phyloP scores from a whole-genome alignment of 2,113 vertebrate species.

The Osmerus eperlanus region DNA sequence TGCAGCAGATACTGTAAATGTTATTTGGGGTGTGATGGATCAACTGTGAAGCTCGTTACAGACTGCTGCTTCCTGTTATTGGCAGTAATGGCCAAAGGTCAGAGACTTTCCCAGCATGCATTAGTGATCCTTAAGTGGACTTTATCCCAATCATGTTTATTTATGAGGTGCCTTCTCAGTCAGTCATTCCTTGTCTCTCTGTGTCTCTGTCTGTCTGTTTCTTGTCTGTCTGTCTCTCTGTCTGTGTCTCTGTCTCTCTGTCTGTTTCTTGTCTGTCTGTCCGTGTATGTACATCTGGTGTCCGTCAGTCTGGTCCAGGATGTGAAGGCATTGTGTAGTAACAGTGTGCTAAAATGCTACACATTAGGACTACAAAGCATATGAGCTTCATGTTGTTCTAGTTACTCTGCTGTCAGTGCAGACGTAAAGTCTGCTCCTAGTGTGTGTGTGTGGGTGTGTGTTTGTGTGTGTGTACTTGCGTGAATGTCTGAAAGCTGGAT shows the following conservation, averaged over 20 bases:
- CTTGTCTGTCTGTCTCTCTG: not conserved
- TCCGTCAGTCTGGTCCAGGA: not conserved
- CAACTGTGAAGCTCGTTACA: not conserved
- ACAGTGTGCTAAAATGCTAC: not conserved
- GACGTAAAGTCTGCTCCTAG: not conserved
- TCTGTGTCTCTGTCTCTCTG: not conserved
- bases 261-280: not conserved
- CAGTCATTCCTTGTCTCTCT: not conserved
- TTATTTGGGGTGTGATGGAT: slow-evolving; percentile 6
- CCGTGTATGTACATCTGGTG: too few relatives aligned
- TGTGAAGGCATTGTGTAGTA: not conserved
- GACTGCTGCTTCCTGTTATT: not conserved
- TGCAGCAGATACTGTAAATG: too few relatives aligned
- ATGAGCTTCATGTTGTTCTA: not conserved
- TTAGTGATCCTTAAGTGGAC: slow-evolving; percentile 8
- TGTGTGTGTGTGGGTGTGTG: not conserved
- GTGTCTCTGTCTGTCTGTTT: not conserved
- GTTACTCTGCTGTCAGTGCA: slow-evolving; percentile 7
- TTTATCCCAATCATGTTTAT: not conserved
- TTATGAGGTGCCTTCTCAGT: not conserved
- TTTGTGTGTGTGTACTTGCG: not conserved
- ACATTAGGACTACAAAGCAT: slow-evolving; percentile 6
- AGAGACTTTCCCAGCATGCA: slow-evolving; percentile 9
- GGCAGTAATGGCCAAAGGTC: not conserved
- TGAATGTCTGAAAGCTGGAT: not conserved